phyloP scores from a whole-genome alignment of 2,113 vertebrate species.

The Crotalus tigris region DNA sequence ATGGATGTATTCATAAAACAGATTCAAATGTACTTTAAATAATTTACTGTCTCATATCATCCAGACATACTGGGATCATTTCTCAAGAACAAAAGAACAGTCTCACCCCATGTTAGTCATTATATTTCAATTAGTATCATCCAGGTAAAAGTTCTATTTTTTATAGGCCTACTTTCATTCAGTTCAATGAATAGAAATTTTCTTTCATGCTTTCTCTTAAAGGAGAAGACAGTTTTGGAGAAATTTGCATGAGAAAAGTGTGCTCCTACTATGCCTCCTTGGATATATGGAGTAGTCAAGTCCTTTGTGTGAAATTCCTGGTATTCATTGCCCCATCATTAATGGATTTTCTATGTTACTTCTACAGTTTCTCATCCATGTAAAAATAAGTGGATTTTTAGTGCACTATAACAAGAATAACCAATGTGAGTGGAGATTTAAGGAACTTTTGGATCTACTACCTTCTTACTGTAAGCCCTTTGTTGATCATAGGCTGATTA shows the following conservation, averaged over 20 bases:
- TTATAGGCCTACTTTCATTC: not conserved
- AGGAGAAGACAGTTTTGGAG: not conserved
- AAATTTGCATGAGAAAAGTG: not conserved
- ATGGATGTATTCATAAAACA: not conserved
- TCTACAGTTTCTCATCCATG: not conserved
- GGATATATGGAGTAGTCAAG: not conserved
- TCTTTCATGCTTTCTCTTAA: not conserved
- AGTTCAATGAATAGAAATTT: not conserved
- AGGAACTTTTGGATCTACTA: not conserved
- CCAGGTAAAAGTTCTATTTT: not conserved
- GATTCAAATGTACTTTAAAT: not conserved
- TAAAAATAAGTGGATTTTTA: not conserved
- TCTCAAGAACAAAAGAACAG: not conserved
- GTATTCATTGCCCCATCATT: not conserved
- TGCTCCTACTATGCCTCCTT: not conserved
- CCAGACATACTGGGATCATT: not conserved
- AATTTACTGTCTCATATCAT: not conserved
- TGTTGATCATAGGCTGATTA: not conserved
- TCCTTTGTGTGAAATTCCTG: not conserved
- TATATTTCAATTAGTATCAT: not conserved
- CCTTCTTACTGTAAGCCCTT: not conserved
- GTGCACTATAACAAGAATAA: not conserved
- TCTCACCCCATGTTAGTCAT: not conserved
- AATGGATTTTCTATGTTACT: not conserved
- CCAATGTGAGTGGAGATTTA: not conserved